Base-by-base conservation (phyloP, 2,888 invertebrate genomes). In the Cremastinae sp. region DNA sequence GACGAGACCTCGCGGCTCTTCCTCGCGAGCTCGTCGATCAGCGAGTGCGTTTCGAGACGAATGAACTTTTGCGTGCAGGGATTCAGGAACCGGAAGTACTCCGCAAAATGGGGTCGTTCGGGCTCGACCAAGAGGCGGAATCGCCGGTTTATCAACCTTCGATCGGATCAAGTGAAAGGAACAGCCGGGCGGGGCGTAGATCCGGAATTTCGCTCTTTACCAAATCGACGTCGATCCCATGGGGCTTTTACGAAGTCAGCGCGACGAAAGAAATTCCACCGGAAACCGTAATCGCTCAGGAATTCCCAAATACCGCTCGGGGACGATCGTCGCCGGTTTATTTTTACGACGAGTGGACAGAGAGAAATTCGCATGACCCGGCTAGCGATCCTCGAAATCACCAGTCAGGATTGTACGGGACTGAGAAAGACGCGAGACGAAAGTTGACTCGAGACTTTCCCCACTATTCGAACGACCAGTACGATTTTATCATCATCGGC, bases 401-500 rank as follows among this genome's bases (percentile, higher is more conserved):
- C 12, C 12, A 41, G 28, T 1, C 20, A 16, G 16, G 37, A 62
- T 64, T 75, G n/a, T 58, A 41, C 16, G 62, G 43, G 16, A 58
- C 53, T n/a, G 22, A 39, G 58, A 18, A 35, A 7, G 53, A 43
- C 18, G 37, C 43, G 20, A 12, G 8, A 18, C 51, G 16, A 35
- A 47, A 45, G 22, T n/a, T 55, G 1, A 62, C 8, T 9, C 39
- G 18, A 22, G 58, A 43, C 3, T 47, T 70, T 49, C 78, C 76
- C 5, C 8, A 61, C 16, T 74, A 66, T n/a, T 49, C 49, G 16
- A 35, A 62, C 7, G 61, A 73, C 2, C 81, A 85, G 14, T 91
- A 90, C 73, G 92, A 91, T 80, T 93, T 91, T 75, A 87, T 91
- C 66, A 81, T 91, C 79, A 90, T 92, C 2, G 92, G 92, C 0